Base-by-base conservation (phyloP, 2,797 vertebrate genomes). In the Pseudopleuronectes americanus region DNA sequence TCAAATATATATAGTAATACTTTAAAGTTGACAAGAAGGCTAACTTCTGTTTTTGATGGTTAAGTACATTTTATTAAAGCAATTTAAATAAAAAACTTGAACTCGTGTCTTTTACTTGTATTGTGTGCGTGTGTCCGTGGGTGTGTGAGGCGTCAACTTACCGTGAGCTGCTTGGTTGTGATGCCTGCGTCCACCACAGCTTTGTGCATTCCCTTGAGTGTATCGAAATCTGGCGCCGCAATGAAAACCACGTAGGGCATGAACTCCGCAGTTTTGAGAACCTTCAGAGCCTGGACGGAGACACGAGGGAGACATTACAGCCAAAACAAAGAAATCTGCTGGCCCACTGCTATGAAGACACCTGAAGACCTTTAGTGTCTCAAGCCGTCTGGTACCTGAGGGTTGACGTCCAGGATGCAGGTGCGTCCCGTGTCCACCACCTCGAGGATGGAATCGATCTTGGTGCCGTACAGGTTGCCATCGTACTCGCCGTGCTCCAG, bases 201-300 rank as follows among this genome's bases (percentile, higher is more conserved):
- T 92, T 97, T 96, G 92, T 99, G 97, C 97, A 98, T 98, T 57
- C 90, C 94, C 76, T 97, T 97, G 22, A 99, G 81, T 0, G 96
- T 99, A n/a, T 99, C 97, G 12, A 98, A 87, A 73, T 98, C 97
- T 0, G 98, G 97, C 24, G 97, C 97, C 8, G 96, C 97, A 33
- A 99, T 97, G 70, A 99, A 99, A 26, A 99, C 97, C 43, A 99
- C 97, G 6, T 97, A 99, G 63, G 98, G 97, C 97, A 99, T 99
- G 87, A 99, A 99, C 91, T 99, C 98, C 0, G 97, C 95, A 0
- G 97, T 99, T 87, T 96, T 95, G 90, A 99, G 86, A 3, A 99
- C 93, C 90, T 99, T 99, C 81, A 99, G 92, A 48, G 97, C 97
- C 97, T 99, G 83, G 31, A 77, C 61, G 79, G 28, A 68, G 9